Evolutionary conservation across 2,888 invertebrate species (phyloP).

Genomic region (Seira sanloemensis): DNA sequence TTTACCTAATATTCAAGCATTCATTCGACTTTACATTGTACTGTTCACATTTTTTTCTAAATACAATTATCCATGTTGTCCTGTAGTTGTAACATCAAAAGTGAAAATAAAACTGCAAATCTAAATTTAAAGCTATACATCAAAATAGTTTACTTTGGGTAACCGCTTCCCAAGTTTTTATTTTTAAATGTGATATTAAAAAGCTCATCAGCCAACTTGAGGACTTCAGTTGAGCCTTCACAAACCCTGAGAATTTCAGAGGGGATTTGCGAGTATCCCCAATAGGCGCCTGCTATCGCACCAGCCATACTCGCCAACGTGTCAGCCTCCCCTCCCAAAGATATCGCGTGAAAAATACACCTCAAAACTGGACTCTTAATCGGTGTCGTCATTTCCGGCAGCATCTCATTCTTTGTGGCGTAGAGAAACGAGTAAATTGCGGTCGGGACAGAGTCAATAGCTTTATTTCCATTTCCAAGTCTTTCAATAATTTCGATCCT

Average conservation of each 20-base stretch:
- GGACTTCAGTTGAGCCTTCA: slow-evolving; percentile 79
- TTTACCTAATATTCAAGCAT: too few relatives aligned
- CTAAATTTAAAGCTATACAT: not conserved
- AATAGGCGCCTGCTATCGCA: slow-evolving; percentile 82
- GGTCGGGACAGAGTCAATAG: slow-evolving; percentile 84
- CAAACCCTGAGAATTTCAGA: slow-evolving; percentile 79
- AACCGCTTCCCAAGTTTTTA: not conserved
- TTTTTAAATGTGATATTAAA: slow-evolving; percentile 72
- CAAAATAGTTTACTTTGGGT: slow-evolving; percentile 14
- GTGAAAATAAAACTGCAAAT: not conserved
- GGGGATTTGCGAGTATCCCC: slow-evolving; percentile 80
- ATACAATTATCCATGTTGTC: not conserved
- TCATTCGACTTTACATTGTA: too few relatives aligned
- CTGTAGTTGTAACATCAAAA: not conserved
- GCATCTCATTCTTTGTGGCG: slow-evolving; percentile 50
- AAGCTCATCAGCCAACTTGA: slow-evolving; percentile 78
- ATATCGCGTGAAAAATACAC: slow-evolving; percentile 83
- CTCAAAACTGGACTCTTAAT: slow-evolving; percentile 80
- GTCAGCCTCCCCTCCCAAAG: slow-evolving; percentile 86
- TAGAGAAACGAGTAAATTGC: slow-evolving; percentile 83
- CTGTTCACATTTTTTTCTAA: not conserved
- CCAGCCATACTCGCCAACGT: slow-evolving; percentile 87
- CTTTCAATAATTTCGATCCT: slow-evolving; percentile 77
- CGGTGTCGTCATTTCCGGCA: slow-evolving; percentile 74
- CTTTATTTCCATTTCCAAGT: slow-evolving; percentile 81